phyloP scores from a whole-genome alignment of 2,113 vertebrate genomes.

The Hystrix brachyura region DNA sequence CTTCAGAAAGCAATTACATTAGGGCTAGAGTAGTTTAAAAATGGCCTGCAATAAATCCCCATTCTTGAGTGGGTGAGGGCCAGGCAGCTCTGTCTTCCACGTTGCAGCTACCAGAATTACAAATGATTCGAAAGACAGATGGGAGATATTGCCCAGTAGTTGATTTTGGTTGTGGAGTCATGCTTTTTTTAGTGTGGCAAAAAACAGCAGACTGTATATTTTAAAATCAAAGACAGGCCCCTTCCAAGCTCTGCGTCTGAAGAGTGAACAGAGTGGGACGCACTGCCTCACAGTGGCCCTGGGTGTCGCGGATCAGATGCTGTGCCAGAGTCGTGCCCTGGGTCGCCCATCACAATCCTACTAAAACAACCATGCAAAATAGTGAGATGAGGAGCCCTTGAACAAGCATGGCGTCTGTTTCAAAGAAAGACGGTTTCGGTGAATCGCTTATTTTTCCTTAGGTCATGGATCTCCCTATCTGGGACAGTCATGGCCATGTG shows the following conservation, averaged over 20 bases:
- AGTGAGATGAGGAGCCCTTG: not conserved
- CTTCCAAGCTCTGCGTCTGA: not conserved
- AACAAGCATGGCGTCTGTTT: not conserved
- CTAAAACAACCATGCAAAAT: not conserved
- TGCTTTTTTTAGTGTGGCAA: not conserved
- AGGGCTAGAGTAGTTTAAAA: slow-evolving; percentile 66
- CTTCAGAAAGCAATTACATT: slow-evolving; percentile 62
- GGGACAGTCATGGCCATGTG: too few species aligned
- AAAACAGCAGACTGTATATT: fast-evolving
- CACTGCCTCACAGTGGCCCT: not conserved
- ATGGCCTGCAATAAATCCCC: slow-evolving; percentile 64
- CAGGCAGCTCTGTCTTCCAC: slow-evolving; percentile 22
- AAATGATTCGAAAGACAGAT: not conserved
- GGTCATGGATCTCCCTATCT: not conserved
- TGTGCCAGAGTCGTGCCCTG: not conserved
- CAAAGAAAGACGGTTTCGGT: too few species aligned
- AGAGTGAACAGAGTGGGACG: not conserved
- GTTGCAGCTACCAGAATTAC: not conserved
- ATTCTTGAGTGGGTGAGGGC: not conserved
- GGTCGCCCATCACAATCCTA: fast-evolving
- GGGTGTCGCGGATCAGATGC: fast-evolving
- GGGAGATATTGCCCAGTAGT: not conserved
- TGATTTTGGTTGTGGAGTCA: not conserved
- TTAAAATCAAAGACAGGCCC: not conserved
- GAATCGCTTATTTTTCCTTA: not conserved